phyloP scores from a whole-genome alignment of 2,113 vertebrate species.

The Physeter macrocephalus region DNA sequence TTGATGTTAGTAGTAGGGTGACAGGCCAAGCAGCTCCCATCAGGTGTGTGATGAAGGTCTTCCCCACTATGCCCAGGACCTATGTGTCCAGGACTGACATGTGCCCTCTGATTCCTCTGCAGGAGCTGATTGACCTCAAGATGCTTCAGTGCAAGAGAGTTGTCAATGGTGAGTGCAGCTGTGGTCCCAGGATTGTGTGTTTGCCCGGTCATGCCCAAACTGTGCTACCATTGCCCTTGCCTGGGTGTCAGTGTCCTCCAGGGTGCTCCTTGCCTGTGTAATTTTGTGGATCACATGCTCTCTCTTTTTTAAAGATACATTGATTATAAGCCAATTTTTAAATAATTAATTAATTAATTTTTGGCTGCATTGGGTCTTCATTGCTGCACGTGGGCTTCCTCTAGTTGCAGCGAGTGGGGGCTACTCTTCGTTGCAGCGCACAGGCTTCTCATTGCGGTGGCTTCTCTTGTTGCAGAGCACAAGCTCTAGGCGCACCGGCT shows the following conservation, averaged over 20 bases:
- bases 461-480: no score
- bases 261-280: background rate
- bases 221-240: background rate
- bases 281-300: background rate
- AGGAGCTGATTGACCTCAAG: slow-evolving; percentile 98
- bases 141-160: slow-evolving; percentile 94
- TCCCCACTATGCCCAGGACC: background rate
- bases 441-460: no score
- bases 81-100: background rate
- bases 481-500: no score
- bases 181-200: background rate
- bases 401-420: no score
- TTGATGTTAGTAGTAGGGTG: background rate
- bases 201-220: background rate
- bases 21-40: background rate
- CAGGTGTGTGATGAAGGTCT: background rate
- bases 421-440: no score
- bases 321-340: no score
- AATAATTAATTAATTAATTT: no score
- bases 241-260: background rate
- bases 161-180: slow-evolving; percentile 86
- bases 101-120: slow-evolving; percentile 51
- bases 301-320: background rate
- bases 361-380: no score
- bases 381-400: no score